phyloP scores from a whole-genome alignment of 2,797 vertebrate species.

The Psittacula echo region DNA sequence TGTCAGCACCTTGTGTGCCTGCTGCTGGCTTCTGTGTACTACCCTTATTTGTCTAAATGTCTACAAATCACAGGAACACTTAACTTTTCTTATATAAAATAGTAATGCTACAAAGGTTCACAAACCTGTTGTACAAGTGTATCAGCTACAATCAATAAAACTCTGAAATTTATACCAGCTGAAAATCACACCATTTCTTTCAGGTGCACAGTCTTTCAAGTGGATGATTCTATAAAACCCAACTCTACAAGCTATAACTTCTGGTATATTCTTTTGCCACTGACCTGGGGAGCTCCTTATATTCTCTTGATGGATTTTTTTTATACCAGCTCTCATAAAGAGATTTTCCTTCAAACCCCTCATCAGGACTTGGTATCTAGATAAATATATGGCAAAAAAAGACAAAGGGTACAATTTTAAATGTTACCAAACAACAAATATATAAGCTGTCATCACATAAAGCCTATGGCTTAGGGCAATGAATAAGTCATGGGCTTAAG shows the following conservation, averaged over 20 bases:
- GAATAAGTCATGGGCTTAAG: no score
- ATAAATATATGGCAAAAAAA: neutral
- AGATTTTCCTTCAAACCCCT: slow-evolving; percentile 87
- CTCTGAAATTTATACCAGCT: neutral
- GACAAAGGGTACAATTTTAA: neutral
- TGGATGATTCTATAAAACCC: neutral
- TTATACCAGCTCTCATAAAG: slow-evolving; percentile 93
- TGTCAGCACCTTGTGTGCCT: neutral
- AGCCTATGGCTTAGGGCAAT: no score
- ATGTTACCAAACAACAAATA: neutral
- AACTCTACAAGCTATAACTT: neutral
- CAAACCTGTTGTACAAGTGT: neutral
- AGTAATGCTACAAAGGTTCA: neutral
- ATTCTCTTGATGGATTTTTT: slow-evolving; percentile 87
- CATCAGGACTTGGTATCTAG: slow-evolving; percentile 91
- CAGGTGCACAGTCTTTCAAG: neutral
- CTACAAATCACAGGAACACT: neutral
- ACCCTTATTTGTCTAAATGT: neutral
- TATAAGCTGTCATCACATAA: no score
- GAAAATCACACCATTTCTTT: neutral
- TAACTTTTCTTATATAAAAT: neutral
- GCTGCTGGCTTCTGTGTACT: neutral
- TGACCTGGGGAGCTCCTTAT: slow-evolving; percentile 87
- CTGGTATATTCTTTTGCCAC: neutral
- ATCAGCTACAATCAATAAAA: neutral